Conservation (phyloP, 1,140 invertebrate genomes). For the Aphelenchoides avenae region DNA sequence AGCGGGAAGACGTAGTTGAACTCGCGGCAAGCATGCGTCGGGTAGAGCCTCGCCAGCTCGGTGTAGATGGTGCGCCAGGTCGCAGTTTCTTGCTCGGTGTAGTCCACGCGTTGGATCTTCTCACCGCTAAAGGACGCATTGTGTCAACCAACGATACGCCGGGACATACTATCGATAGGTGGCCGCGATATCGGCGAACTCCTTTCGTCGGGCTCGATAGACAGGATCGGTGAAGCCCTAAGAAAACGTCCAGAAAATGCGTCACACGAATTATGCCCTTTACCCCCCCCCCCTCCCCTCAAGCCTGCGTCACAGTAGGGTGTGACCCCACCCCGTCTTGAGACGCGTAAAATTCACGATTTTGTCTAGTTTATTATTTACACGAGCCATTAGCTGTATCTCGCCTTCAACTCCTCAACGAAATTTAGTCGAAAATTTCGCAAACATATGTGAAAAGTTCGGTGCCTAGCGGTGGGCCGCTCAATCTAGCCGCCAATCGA, state of each 20-base stretch:
- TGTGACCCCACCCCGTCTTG: no score
- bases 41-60: slow-evolving; percentile 80
- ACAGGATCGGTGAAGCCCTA: slow-evolving; percentile 86
- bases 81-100: slow-evolving; percentile 82
- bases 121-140: slow-evolving; percentile 31
- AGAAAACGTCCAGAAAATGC: slow-evolving; percentile 27
- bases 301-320: no score
- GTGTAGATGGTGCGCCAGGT: slow-evolving; percentile 77
- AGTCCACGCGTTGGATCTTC: slow-evolving; percentile 82
- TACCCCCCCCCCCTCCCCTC: no score
- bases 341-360: no score
- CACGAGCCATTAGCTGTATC: no score
- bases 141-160: not conserved
- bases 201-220: slow-evolving; percentile 83
- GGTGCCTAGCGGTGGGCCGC: no score
- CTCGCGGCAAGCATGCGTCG: slow-evolving; percentile 89
- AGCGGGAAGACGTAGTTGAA: slow-evolving; percentile 96
- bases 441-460: no score
- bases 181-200: slow-evolving; percentile 93
- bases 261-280: no score
- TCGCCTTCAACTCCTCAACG: no score
- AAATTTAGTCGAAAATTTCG: no score
- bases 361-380: no score
- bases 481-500: no score
- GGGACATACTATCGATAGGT: slow-evolving; percentile 79